A percentile compares a stretch with the other conserved stretches of the same genome.
These are phyloP conservation scores for Lasioglossum malachurum DNA, from an alignment of 2,888 invertebrate species.

Conservation along the genomic window DNA sequence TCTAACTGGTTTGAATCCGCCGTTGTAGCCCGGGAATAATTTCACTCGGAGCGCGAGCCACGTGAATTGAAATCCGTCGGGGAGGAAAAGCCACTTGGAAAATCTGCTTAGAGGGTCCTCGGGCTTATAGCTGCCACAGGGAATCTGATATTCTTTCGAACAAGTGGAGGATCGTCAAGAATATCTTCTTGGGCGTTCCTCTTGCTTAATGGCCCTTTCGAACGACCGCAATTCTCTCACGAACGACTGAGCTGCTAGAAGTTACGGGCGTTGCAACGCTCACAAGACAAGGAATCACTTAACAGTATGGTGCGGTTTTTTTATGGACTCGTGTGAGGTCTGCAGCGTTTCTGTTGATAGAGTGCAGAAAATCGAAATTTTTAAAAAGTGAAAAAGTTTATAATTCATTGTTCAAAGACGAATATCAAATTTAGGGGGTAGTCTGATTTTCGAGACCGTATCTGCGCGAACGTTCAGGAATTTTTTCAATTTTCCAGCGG, in stretches of 20 bases:
- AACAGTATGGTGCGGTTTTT: neutral
- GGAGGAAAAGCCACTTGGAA: constrained; percentile 8
- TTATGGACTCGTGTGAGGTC: neutral
- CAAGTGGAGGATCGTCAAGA: neutral
- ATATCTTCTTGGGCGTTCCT: neutral
- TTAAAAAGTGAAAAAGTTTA: too few relatives aligned
- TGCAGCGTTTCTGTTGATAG: too few relatives aligned
- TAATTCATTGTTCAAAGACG: too few relatives aligned
- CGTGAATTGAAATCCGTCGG: constrained; percentile 17
- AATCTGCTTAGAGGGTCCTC: neutral
- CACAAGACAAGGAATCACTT: neutral
- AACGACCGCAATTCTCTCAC: neutral
- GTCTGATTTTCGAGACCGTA: too few relatives aligned
- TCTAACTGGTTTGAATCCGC: constrained; percentile 41
- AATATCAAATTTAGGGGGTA: too few relatives aligned
- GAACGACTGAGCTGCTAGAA: neutral
- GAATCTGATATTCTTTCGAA: constrained; percentile 7
- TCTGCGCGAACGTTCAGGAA: too few relatives aligned
- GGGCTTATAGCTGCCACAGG: neutral
- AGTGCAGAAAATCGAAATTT: neutral
- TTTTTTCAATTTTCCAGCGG: neutral
- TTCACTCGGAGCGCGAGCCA: constrained; percentile 29
- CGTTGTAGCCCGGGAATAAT: constrained; percentile 29
- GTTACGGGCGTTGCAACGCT: neutral
- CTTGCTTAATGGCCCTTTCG: neutral